Conservation (phyloP, 2,888 invertebrate genomes). For the Lasioglossum lativentre region DNA sequence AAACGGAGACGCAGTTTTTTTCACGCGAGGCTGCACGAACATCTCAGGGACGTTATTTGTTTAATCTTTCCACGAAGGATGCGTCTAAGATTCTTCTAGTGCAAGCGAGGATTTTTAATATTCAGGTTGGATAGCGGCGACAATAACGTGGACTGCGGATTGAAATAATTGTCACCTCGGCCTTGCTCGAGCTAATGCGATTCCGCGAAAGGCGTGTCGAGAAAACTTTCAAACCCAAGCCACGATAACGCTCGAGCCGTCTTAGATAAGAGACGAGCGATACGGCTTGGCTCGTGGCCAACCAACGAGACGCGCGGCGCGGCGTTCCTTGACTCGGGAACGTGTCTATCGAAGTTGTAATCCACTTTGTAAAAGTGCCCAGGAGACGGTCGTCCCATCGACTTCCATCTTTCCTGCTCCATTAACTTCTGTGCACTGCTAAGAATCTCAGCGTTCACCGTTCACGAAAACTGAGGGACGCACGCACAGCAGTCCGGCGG, state of each 20-base stretch:
- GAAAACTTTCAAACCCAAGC: constrained; percentile 60
- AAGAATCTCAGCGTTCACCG: not conserved
- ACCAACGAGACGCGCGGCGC: constrained; percentile 30
- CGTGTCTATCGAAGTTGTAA: constrained; percentile 61
- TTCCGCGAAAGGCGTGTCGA: constrained; percentile 62
- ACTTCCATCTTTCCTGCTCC: constrained; percentile 41
- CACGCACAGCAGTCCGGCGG: too few species aligned
- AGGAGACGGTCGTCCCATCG: constrained; percentile 26
- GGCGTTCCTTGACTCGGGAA: constrained; percentile 42
- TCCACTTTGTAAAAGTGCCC: constrained; percentile 52
- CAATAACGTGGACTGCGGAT: constrained; percentile 48
- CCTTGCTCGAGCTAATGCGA: constrained; percentile 63
- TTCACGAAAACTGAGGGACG: not conserved
- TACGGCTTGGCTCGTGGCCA: constrained; percentile 63
- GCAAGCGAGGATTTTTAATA: constrained; percentile 45
- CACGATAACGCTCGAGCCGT: constrained; percentile 60
- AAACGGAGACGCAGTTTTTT: constrained; percentile 40
- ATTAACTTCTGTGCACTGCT: constrained; percentile 32
- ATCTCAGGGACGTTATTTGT: constrained; percentile 46
- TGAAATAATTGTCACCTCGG: constrained; percentile 64
- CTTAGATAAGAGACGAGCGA: constrained; percentile 62
- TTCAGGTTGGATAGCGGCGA: constrained; percentile 39
- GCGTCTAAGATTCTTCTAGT: constrained; percentile 40
- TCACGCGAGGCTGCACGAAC: constrained; percentile 13
- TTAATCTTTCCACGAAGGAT: constrained; percentile 59